phyloP scores from a whole-genome alignment of 2,113 vertebrate genomes.

The Larimichthys polyactis region DNA sequence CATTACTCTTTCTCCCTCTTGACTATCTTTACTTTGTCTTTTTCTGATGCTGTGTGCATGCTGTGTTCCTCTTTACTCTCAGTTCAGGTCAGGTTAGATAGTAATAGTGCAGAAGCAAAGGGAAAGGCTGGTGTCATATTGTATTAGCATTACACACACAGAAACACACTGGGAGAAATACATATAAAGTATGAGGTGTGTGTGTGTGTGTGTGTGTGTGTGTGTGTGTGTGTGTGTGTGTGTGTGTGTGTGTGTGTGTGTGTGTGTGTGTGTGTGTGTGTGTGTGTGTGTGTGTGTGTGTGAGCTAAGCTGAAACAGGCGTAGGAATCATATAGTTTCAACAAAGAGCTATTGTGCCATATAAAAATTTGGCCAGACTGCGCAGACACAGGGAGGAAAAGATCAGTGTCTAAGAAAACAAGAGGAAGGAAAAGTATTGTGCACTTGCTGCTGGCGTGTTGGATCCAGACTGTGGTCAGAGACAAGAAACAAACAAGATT shows the following conservation, averaged over 20 bases:
- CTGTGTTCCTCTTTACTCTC: constrained; percentile 10
- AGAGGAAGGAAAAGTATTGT: background rate
- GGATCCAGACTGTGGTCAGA: background rate
- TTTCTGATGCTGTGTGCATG: constrained; percentile 19
- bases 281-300: background rate
- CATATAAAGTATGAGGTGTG: constrained; percentile 33
- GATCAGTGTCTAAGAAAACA: constrained; percentile 10
- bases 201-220: constrained; percentile 29
- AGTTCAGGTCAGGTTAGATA: constrained; percentile 54
- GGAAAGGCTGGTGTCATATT: constrained; percentile 72
- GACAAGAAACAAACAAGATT: background rate
- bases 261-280: constrained; percentile 8
- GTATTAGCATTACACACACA: constrained; percentile 60
- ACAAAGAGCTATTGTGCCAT: constrained; percentile 64
- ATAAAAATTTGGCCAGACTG: constrained; percentile 25
- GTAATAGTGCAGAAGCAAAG: constrained; percentile 43
- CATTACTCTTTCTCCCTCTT: background rate
- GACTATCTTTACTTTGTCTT: constrained; percentile 6
- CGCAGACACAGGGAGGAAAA: constrained; percentile 17
- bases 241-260: constrained; percentile 1
- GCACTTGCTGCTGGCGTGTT: background rate
- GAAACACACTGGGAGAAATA: constrained; percentile 32
- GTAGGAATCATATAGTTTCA: constrained; percentile 26
- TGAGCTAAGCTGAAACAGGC: constrained; percentile 6
- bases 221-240: constrained; percentile 3